Evolutionary conservation across 2,888 invertebrate species (phyloP), one percentile per base, ranked within the genome.

Genomic region (Drosophila monieri): DNA sequence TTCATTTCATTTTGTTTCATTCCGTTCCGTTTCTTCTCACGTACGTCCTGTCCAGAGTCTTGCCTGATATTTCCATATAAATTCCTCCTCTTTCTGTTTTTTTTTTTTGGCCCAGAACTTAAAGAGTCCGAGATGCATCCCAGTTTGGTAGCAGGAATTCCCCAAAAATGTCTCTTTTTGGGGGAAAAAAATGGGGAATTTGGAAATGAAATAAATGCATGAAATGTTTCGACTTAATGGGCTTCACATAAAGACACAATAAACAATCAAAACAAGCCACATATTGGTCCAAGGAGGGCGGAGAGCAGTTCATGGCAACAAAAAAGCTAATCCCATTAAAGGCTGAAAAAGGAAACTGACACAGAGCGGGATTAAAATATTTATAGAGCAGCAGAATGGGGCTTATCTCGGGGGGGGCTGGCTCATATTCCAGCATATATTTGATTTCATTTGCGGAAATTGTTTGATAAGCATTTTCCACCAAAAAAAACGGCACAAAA

Each of bases 1-100:
- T 68, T 74, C 53, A 54, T 73, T 73, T 66, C 65, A 53, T 70
- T 56, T 48, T 54, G 48, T 60, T 59, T 70, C 41, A 61, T 49
- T 61, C 35, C 56, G 41, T 55, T 46, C 39, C 53, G 39, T 53
- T 66, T 25, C 35, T 35, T 61, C 61, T 48, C 71, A 72, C 71
- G 71, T 72, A 71, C 64, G 46, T 52, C 59, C 47, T 4, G 46
- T 15, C 14, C 37, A 25, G 21, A 46, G 56, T 21, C 43, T 25
- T 12, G n/a, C 58, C 32, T 60, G 46, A 30, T 30, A 58, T 32
- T 55, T 44, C 43, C 35, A 35, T 35, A 35, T 35, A 35, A n/a
- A 35, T n/a, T 35, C n/a, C 6, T 23, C 4, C 21, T 18, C 2
- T 1, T 18, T 18, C 18, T 18, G 1, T n/a, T 32, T 12, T 12